A percentile compares a stretch with the other conserved stretches of the same genome.
phyloP scores from a whole-genome alignment of 2,113 vertebrate genomes.

The Ophiodon elongatus region DNA sequence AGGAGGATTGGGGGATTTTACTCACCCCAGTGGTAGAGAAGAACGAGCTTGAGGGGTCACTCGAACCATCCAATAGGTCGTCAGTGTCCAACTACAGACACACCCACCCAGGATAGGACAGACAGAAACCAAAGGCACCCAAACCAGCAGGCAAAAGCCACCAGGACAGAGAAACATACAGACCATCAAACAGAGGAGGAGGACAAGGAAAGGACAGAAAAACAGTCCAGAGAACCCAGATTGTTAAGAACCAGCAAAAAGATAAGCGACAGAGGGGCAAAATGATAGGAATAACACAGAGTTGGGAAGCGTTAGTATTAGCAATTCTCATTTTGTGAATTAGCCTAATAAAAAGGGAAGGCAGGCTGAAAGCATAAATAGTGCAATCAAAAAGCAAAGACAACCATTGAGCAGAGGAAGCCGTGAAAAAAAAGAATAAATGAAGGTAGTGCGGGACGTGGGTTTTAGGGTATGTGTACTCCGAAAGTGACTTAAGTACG shows the following conservation, averaged over 20 bases:
- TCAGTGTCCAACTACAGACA: constrained; percentile 91
- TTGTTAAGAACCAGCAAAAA: constrained; percentile 59
- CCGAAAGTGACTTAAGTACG: neutral
- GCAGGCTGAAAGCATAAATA: constrained; percentile 58
- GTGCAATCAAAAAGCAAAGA: constrained; percentile 61
- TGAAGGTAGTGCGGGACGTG: constrained; percentile 37
- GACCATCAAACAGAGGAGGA: constrained; percentile 71
- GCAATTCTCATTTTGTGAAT: constrained; percentile 63
- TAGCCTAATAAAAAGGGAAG: constrained; percentile 53
- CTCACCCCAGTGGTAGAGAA: constrained; percentile 92
- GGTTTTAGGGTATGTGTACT: constrained; percentile 19
- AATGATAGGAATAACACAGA: constrained; percentile 60
- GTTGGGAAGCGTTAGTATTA: constrained; percentile 78
- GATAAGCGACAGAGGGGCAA: constrained; percentile 52
- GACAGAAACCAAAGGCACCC: constrained; percentile 79
- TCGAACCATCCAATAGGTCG: constrained; percentile 93
- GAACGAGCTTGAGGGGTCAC: constrained; percentile 92
- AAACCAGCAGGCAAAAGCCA: constrained; percentile 77
- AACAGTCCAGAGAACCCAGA: constrained; percentile 72
- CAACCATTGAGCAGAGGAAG: constrained; percentile 57
- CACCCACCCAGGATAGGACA: constrained; percentile 79
- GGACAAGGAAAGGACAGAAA: constrained; percentile 72
- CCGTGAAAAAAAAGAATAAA: constrained; percentile 33
- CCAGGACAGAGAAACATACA: constrained; percentile 75
- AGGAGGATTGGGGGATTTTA: constrained; percentile 79